A percentile compares a stretch with the other conserved stretches of the same genome.
These are phyloP conservation scores for Hassar affinis DNA, from an alignment of 2,113 vertebrate genomes.

Conservation along the genomic window DNA sequence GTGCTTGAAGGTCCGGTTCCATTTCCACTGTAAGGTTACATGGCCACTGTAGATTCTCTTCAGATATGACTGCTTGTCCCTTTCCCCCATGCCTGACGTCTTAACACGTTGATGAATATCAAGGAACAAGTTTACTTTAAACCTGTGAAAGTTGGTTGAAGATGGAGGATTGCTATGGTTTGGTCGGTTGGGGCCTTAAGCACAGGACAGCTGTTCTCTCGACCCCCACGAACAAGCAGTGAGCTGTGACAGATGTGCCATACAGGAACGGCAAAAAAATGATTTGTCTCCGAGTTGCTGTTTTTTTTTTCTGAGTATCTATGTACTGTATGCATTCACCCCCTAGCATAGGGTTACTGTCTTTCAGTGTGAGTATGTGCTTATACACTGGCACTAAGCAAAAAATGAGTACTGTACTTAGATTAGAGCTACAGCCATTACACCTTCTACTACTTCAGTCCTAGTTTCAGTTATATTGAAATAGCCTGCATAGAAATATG, in stretches of 20 bases:
- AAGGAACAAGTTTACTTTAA: slow-evolving; percentile 5
- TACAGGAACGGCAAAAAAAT: slow-evolving; percentile 44
- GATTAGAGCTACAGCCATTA: slow-evolving; percentile 33
- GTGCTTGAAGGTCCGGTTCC: slow-evolving; percentile 5
- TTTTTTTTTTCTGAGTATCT: slow-evolving; percentile 28
- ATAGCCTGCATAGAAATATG: slow-evolving; percentile 33
- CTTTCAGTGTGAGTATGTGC: slow-evolving; percentile 34
- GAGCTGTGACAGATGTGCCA: slow-evolving; percentile 54
- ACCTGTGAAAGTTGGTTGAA: slow-evolving; percentile 29
- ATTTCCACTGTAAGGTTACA: neutral
- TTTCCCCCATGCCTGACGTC: neutral
- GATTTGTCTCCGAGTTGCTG: neutral
- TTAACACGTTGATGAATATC: neutral
- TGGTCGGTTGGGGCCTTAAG: slow-evolving; percentile 38
- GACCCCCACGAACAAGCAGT: slow-evolving; percentile 38
- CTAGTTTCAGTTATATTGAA: slow-evolving; percentile 27
- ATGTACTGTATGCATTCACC: slow-evolving; percentile 52
- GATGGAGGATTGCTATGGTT: slow-evolving; percentile 24
- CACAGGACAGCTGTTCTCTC: slow-evolving; percentile 45
- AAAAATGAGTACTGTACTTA: slow-evolving; percentile 52
- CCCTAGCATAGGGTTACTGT: slow-evolving; percentile 38
- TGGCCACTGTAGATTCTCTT: neutral
- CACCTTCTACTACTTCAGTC: slow-evolving; percentile 26
- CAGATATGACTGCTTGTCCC: neutral
- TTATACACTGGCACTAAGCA: slow-evolving; percentile 28